A percentile compares a stretch with the other conserved stretches of the same genome.
phyloP scores from a whole-genome alignment of 2,888 invertebrate species.

The Pollenia labialis region DNA sequence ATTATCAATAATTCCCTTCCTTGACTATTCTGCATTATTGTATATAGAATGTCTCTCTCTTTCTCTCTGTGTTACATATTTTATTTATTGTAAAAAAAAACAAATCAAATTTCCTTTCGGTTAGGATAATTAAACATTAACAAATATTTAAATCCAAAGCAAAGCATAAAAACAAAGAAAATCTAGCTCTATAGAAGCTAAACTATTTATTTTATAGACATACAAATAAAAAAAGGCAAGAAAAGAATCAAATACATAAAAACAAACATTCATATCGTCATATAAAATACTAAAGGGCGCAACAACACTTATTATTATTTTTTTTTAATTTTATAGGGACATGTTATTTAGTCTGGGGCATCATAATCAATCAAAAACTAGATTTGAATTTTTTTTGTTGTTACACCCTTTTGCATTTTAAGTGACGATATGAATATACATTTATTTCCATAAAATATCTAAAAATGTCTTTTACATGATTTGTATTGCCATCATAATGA shows the following conservation, averaged over 20 bases:
- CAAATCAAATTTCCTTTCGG: slow-evolving; percentile 1
- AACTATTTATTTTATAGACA: slow-evolving; percentile 2
- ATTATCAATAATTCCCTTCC: too few species aligned
- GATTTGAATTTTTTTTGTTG: too few species aligned
- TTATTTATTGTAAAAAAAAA: too few species aligned
- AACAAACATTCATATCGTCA: slow-evolving; percentile 4
- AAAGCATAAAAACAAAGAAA: neutral
- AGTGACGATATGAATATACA: neutral
- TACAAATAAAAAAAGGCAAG: slow-evolving; percentile 8
- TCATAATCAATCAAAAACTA: too few species aligned
- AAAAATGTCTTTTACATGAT: neutral
- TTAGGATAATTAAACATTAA: slow-evolving; percentile 46
- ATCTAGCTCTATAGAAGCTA: neutral
- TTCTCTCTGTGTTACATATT: too few species aligned
- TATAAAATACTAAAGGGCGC: too few species aligned
- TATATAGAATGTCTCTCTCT: too few species aligned
- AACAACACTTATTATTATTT: too few species aligned
- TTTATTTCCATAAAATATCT: neutral
- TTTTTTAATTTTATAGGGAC: too few species aligned
- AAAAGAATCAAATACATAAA: slow-evolving; percentile 35
- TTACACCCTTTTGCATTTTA: too few species aligned
- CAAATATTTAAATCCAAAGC: slow-evolving; percentile 18
- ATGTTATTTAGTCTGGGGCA: too few species aligned
- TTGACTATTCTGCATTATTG: too few species aligned
- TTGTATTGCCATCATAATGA: slow-evolving; percentile 32